A percentile compares a stretch with the other conserved stretches of the same genome.
These are phyloP conservation scores for Laspeyria flexula DNA, from an alignment of 2,888 invertebrate species.

Conservation along the genomic window DNA sequence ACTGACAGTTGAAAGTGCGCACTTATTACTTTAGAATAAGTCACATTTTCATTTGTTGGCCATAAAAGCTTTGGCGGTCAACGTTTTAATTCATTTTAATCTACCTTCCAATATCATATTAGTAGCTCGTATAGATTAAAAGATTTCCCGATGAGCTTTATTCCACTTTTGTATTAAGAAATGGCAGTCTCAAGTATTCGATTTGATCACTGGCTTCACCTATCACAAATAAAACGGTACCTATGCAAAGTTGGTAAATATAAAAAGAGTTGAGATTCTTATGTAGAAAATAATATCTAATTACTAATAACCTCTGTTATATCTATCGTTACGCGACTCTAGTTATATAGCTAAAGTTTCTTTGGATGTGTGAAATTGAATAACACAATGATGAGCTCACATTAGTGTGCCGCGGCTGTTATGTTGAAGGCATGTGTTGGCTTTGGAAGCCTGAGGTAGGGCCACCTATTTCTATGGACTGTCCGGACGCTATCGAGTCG, in stretches of 20 bases:
- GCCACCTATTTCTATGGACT: constrained; percentile 73
- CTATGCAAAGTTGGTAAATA: constrained; percentile 22
- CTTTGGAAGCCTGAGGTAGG: constrained; percentile 54
- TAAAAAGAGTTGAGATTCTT: constrained; percentile 41
- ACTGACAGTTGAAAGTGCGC: too few relatives aligned
- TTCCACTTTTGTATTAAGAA: constrained; percentile 43
- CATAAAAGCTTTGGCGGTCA: background rate
- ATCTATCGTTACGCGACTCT: constrained; percentile 39
- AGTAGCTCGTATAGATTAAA: too few relatives aligned
- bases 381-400: constrained; percentile 43
- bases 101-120: too few relatives aligned
- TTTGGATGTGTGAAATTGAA: constrained; percentile 42
- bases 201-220: constrained; percentile 71
- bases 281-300: constrained; percentile 42
- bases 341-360: constrained; percentile 46
- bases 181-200: constrained; percentile 64
- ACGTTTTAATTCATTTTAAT: background rate
- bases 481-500: constrained; percentile 88
- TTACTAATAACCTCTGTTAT: constrained; percentile 36
- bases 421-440: constrained; percentile 73
- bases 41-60: too few relatives aligned
- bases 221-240: constrained; percentile 58
- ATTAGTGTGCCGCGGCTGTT: constrained; percentile 53
- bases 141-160: background rate
- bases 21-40: too few relatives aligned